Base-by-base conservation (phyloP, 2,113 vertebrate species). In the Peromyscus polionotus region DNA sequence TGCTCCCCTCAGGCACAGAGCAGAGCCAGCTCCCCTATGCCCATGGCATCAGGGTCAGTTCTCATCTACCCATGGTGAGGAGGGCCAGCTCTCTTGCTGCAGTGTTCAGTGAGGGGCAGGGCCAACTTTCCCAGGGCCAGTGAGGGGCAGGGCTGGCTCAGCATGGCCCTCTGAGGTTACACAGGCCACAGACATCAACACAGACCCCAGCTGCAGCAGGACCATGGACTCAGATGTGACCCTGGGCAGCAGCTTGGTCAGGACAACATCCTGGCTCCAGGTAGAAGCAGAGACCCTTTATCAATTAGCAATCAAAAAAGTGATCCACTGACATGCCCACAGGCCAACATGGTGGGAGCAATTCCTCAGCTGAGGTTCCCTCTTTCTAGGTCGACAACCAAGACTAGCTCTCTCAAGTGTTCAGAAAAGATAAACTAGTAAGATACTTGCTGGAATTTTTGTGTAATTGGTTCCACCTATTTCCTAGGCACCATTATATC, bases 371-470 rank as follows among this genome's bases (percentile, higher is more conserved):
- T 42, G 39, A 81, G 19, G 48, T n/a, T 5, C 19, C 19, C 54
- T 57, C 79, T 81, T 81, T 17, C n/a, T 17, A 85, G 24, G 7
- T 85, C 65, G n/a, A 65, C 22, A 3, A 59, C 13, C 20, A 61
- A 39, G 80, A 84, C 63, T 63, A 31, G 57, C 59, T 31, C 26
- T 8, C n/a, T 63, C 36, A 17, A 42, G 57, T 28, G 57, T 28
- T 61, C 61, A 98, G 94, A 88, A 98, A 98, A 97, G 93, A 95
- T 96, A 97, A 97, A 98, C 96, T 79, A 95, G 94, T 88, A 97
- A 95, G 93, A 97, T 97, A 92, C 92, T 97, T 70, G 70, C 90
- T 94, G 92, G 98, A 91, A 97, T 97, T 98, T 98, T 98, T 98
- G 97, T 97, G 97, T 98, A 97, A 96, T 94, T 97, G 93, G 93